Base-by-base conservation (phyloP, 2,113 vertebrate genomes). In the Rhea pennata region DNA sequence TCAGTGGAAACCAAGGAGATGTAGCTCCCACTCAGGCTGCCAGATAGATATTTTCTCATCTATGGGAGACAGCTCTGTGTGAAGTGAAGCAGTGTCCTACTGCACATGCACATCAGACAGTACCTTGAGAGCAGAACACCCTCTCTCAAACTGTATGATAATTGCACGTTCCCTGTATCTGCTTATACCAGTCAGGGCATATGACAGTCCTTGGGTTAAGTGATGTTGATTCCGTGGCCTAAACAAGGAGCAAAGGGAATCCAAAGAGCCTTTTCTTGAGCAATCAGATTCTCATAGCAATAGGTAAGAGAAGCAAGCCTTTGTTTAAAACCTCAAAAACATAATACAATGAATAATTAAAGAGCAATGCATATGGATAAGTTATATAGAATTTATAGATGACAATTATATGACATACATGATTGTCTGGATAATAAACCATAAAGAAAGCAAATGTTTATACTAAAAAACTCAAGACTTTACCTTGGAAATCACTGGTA, bases 11-110 rank as follows among this genome's bases (percentile, higher is more conserved):
- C 84, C 0, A 13, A 69, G 70, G 87, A 93, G 84, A 70, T 66
- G 64, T 12, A 87, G 84, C 91, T 95, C 96, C 94, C 84, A 79
- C 91, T 91, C 33, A 3, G 66, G 58, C 89, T 91, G 77, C 58
- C 26, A 70, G 71, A 65, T 79, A 72, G 17, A 29, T 89, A 22
- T 12, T 90, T 65, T 90, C 76, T 79, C 29, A 1, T 80, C 33
- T 12, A 66, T 6, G 16, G 92, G 79, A 77, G 87, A 67, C 9
- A 48, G 70, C 71, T 92, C 33, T 44, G 24, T 19, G 7, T 88
- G 65, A 73, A 64, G 7, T 88, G 65, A 73, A 64, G 50, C 0
- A 1, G 65, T 75, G 73, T 61, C 76, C 50, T 77, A 69, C 76
- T 87, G 72, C 2, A 8, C 40, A 16, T 31, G 12, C 6, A 0